phyloP scores from a whole-genome alignment of 2,113 vertebrate species.

The Aegithalos caudatus region DNA sequence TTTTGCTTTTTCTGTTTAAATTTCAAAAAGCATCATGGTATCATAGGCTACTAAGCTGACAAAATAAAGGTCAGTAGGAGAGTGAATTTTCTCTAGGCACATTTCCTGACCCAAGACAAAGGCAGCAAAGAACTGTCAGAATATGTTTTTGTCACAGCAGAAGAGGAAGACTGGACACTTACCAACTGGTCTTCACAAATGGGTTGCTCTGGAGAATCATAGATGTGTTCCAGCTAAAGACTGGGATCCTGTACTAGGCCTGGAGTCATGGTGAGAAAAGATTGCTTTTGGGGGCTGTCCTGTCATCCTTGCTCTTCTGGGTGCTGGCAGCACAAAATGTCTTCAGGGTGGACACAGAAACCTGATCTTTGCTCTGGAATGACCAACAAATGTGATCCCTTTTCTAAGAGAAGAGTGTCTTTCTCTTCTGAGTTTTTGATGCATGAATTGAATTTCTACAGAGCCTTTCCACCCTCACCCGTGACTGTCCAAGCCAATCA shows the following conservation, averaged over 20 bases:
- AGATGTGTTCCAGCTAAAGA: neutral
- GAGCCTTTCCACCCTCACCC: neutral
- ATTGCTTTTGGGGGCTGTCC: neutral
- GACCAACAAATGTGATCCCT: neutral
- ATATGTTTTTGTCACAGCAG: neutral
- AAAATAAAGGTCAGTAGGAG: neutral
- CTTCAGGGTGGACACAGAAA: neutral
- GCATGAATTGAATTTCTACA: neutral
- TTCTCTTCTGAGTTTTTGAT: neutral
- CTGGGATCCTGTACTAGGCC: neutral
- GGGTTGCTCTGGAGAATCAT: neutral
- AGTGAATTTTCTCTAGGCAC: neutral
- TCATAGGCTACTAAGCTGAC: neutral
- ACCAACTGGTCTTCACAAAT: neutral
- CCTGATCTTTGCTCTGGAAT: neutral
- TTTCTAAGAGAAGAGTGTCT: neutral
- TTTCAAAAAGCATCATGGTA: neutral
- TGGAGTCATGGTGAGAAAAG: neutral
- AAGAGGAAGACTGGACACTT: neutral
- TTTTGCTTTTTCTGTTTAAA: neutral
- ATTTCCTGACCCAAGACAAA: neutral
- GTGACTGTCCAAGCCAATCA: neutral
- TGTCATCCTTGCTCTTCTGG: neutral
- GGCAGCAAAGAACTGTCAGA: neutral
- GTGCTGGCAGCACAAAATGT: neutral